Evolutionary conservation across 2,797 vertebrate species (phyloP).

Genomic region (Enoplosus armatus): DNA sequence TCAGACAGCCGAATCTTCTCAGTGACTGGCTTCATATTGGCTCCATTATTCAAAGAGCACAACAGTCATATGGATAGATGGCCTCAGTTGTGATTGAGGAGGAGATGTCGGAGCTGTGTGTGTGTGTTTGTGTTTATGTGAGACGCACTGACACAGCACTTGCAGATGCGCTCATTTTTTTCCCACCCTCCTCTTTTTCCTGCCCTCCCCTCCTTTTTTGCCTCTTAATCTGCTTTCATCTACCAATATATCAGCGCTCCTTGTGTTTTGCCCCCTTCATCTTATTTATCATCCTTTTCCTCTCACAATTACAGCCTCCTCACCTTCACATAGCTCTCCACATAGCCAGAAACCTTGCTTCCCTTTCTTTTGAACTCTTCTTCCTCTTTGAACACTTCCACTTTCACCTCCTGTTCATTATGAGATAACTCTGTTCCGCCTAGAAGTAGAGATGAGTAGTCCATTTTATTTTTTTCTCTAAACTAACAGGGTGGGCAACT

Average conservation of each 20-base stretch:
- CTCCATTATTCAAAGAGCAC: conserved; percentile 84
- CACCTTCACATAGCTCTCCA: conserved; percentile 28
- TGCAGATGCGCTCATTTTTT: conserved; percentile 40
- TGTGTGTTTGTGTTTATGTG: conserved; percentile 42
- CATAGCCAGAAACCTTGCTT: conserved; percentile 11
- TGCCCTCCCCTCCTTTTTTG: conserved; percentile 35
- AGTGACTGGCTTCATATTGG: conserved; percentile 82
- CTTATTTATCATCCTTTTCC: conserved; percentile 53
- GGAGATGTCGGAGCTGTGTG: conserved; percentile 44
- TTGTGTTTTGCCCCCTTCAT: conserved; percentile 43
- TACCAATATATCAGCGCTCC: conserved; percentile 28
- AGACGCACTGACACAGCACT: conserved; percentile 8
- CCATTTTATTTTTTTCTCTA: neutral
- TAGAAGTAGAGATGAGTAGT: conserved; percentile 12
- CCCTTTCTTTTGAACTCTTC: conserved; percentile 45
- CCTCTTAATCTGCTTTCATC: conserved; percentile 54
- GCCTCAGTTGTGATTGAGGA: conserved; percentile 57
- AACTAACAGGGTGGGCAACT: neutral
- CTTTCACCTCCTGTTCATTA: conserved; percentile 30
- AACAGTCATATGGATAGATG: conserved; percentile 66
- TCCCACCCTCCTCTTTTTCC: conserved; percentile 9
- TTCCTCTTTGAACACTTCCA: conserved; percentile 64
- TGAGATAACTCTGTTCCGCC: conserved; percentile 21
- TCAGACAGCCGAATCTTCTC: conserved; percentile 80
- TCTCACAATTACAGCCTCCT: conserved; percentile 33